phyloP scores from a whole-genome alignment of 2,888 invertebrate species.

The Fragum fragum region DNA sequence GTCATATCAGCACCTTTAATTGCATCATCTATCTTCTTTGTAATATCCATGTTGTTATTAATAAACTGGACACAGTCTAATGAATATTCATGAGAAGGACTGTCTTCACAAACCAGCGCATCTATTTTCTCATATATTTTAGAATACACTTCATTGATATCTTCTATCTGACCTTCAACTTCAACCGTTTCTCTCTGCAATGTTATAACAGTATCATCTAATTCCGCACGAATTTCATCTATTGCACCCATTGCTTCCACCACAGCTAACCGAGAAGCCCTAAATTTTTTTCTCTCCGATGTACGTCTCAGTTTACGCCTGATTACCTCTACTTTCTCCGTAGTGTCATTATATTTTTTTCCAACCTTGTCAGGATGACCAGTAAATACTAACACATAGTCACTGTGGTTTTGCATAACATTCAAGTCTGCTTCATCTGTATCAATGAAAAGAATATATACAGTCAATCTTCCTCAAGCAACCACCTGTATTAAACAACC shows the following conservation, averaged over 20 bases:
- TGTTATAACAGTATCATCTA: conserved; percentile 32
- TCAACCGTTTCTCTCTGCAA: conserved; percentile 15
- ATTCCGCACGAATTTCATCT: conserved; percentile 7
- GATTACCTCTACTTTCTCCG: background rate
- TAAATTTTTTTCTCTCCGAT: background rate
- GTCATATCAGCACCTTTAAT: background rate
- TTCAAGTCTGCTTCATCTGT: conserved; percentile 12
- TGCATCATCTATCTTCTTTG: conserved; percentile 3
- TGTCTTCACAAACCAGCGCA: conserved; percentile 2
- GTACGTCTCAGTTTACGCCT: background rate
- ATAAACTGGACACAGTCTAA: conserved; percentile 37
- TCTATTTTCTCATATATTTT: conserved; percentile 19
- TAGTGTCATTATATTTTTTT: background rate
- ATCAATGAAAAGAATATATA: background rate
- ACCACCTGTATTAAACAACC: no score
- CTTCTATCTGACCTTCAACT: conserved; percentile 47
- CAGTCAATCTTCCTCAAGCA: no score
- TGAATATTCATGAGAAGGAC: conserved; percentile 35
- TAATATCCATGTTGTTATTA: background rate
- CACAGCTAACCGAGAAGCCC: background rate
- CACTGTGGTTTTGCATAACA: background rate
- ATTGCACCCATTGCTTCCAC: background rate
- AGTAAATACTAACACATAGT: background rate
- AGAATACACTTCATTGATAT: conserved; percentile 28
- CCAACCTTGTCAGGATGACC: background rate